A percentile compares a stretch with the other conserved stretches of the same genome.
Evolutionary conservation across 2,888 invertebrate species (phyloP).

Genomic region (Lithophane socia): DNA sequence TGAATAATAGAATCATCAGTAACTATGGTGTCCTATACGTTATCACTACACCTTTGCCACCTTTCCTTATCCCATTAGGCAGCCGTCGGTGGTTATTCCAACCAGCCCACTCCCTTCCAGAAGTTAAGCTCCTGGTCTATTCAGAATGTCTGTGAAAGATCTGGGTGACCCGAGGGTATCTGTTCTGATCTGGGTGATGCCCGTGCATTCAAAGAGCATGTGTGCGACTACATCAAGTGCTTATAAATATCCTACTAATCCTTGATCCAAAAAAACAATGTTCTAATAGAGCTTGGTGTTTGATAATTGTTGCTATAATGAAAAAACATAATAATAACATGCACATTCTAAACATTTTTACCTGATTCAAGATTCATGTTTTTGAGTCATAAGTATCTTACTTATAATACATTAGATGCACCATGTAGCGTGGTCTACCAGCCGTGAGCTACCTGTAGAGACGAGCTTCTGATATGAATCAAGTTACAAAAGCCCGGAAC

Average conservation of each 20-base stretch:
- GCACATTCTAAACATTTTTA: background rate
- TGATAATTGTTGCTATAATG: background rate
- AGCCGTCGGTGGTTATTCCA: too few species aligned
- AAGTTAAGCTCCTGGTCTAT: too few species aligned
- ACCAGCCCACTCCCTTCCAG: too few species aligned
- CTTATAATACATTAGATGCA: slow-evolving; percentile 19
- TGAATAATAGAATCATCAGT: background rate
- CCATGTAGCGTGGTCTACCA: slow-evolving; percentile 94
- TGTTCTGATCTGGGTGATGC: too few species aligned
- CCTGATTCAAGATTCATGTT: slow-evolving; percentile 10
- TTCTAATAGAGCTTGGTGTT: background rate
- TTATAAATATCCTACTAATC: background rate
- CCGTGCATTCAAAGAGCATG: too few species aligned
- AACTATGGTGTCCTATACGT: background rate
- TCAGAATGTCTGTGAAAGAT: too few species aligned
- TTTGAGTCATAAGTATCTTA: background rate
- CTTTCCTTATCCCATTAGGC: too few species aligned
- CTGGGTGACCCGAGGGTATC: too few species aligned
- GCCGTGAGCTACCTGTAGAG: slow-evolving; percentile 99
- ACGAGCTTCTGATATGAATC: slow-evolving; percentile 99
- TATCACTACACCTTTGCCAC: background rate
- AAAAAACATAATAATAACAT: background rate
- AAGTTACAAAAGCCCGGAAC: slow-evolving; percentile 99
- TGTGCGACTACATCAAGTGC: too few species aligned
- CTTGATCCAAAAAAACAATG: background rate